Evolutionary conservation across 2,888 invertebrate genomes (phyloP), one percentile per base, ranked within the genome.

Genomic region (Dusona sp.): DNA sequence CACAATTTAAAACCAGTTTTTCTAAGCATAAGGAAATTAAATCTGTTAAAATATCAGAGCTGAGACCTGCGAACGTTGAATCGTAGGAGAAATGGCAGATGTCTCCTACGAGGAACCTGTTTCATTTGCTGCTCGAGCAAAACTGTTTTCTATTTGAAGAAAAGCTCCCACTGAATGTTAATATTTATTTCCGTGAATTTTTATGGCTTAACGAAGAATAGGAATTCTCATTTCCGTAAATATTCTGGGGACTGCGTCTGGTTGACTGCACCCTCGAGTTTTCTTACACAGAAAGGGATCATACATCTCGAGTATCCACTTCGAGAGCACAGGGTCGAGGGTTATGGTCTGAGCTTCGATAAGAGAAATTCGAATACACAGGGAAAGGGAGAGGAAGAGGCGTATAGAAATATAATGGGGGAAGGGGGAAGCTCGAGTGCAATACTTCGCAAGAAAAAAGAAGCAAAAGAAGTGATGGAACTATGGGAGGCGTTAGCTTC

Each of bases 281-380:
- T 75, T 75, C 77, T 57, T 54, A 45, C 65, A 72, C 72, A 25
- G 77, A 36, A 11, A 7, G 54, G 48, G 38, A 54, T 54, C 54
- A 38, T 45, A 45, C n/a, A 74, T 13, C 51, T 82, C 51, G 74
- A 85, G 82, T 82, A 68, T 75, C 42, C 29, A 42, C 51, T 68
- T 80, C 65, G 80, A 80, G 84, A 68, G 82, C 42, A 38, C 29
- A 68, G 42, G 68, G 51, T 82, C 64, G 74, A 85, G 82, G 79
- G 82, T 87, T 61, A 73, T 51, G 38, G 29, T 48, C 64, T 36
- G 38, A 72, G 79, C 75, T 74, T 70, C 80, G 81, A 85, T 74
- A 75, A 45, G 38, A 54, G 83, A 77, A 68, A 77, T 79, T 79
- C 68, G 79, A 79, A 70, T 38, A 57, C 57, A 68, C 38, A 79